Base-by-base conservation (phyloP, 2,113 vertebrate species). In the Grantiella picta region DNA sequence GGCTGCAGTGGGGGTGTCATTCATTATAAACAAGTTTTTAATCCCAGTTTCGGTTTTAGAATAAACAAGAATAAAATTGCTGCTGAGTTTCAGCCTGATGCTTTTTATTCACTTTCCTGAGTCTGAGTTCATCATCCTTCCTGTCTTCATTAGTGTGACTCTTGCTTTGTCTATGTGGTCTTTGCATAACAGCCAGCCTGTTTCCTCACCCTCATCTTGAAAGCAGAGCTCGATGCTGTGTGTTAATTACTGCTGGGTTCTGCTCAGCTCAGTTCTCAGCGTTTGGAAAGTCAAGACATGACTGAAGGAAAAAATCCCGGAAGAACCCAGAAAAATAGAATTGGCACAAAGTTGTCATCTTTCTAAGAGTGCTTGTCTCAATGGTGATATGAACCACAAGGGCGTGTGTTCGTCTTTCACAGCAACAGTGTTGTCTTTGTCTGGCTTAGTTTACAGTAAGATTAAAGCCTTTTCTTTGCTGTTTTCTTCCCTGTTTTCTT, bases 91-190 rank as follows among this genome's bases (percentile, higher is more conserved):
- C 78, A 92, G 35, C 38, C 59, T 57, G 42, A 23, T 80, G 63
- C 38, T 86, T 95, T 76, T 92, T 73, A 59, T 94, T 85, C 36
- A 14, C 66, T 92, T 87, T 54, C 45, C 56, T 60, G 64, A 83
- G 7, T 38, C 64, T 86, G 78, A 73, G 59, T 76, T 88, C 1
- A 0, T 64, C 59, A 80, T 92, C 85, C 40, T 96, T 93, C 93
- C 92, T 75, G n/a, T 63, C 75, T 96, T 96, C 76, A 71, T 86
- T 80, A 94, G 59, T 5, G 33, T 60, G 71, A 90, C 52, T 86
- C 69, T 65, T 49, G 38, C 78, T 93, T 88, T 7, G 3, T 80
- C 33, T 91, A 59, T n/a, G 91, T 49, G 56, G 33, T 91, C 45
- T 77, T 63, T 45, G 38, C 59, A 35, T 90, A 86, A 90, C 19